A percentile compares a stretch with the other conserved stretches of the same genome.
These are phyloP conservation scores for Elaeidobius kamerunicus DNA, from an alignment of 2,888 invertebrate species.

Conservation along the genomic window DNA sequence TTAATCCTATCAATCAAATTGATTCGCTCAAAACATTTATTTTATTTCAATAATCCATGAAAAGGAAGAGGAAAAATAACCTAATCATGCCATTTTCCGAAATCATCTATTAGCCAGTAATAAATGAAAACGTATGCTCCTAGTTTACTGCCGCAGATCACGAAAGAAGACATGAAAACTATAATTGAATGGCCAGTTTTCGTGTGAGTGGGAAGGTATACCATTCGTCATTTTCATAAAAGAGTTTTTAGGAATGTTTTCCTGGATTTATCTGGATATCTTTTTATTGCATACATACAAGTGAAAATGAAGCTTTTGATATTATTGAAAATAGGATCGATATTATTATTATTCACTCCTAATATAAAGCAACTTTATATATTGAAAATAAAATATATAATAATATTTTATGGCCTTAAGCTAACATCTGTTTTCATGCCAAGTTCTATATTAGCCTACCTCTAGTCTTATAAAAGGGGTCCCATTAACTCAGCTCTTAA, in stretches of 20 bases:
- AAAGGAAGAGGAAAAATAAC: constrained; percentile 11
- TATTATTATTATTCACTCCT: not conserved
- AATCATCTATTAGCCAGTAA: constrained; percentile 22
- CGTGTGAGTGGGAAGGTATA: constrained; percentile 14
- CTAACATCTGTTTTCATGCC: too few species aligned
- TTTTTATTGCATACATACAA: not conserved
- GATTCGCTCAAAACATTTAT: too few species aligned
- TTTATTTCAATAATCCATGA: constrained; percentile 12
- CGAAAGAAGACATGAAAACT: constrained; percentile 14
- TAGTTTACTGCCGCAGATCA: constrained; percentile 18
- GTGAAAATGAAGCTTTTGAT: too few species aligned
- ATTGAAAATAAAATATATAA: too few species aligned
- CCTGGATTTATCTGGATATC: not conserved
- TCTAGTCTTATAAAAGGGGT: not conserved
- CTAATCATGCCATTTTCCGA: constrained; percentile 14
- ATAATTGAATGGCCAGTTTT: constrained; percentile 21
- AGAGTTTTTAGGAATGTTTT: not conserved
- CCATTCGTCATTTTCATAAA: constrained; percentile 12
- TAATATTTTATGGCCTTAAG: too few species aligned
- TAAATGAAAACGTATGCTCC: constrained; percentile 18
- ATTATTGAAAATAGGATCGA: not conserved
- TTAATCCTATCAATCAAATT: too few species aligned
- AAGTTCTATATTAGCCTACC: too few species aligned
- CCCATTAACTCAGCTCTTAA: not conserved
- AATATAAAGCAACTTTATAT: not conserved